Conservation (phyloP, 2,113 vertebrate genomes). For the Scolopax mira region DNA sequence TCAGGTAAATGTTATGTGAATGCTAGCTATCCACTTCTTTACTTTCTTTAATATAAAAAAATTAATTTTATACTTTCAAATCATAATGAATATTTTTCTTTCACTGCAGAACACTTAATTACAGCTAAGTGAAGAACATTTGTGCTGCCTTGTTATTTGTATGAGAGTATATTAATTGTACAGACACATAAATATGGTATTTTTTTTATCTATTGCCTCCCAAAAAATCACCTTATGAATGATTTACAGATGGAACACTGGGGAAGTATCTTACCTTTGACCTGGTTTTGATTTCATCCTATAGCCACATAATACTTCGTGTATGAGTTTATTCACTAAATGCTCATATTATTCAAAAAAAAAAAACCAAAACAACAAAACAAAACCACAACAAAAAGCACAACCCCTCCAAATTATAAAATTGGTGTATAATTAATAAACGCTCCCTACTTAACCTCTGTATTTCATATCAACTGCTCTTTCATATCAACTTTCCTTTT, state of each 20-base stretch:
- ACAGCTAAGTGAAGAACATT: not conserved
- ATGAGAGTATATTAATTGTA: not conserved
- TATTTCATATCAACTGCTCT: not conserved
- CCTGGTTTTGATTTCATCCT: not conserved
- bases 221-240: not conserved
- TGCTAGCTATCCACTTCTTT: not conserved
- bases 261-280: not conserved
- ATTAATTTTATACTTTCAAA: not conserved
- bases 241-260: not conserved
- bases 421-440: not conserved
- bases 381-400: not conserved
- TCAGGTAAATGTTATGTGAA: slow-evolving; percentile 77
- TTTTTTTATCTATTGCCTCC: not conserved
- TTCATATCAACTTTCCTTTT: not conserved
- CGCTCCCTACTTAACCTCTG: not conserved
- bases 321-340: not conserved
- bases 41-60: not conserved
- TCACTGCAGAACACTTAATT: not conserved
- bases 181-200: not conserved
- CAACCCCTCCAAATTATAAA: not conserved
- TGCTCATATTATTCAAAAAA: not conserved
- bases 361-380: too few species aligned
- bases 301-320: not conserved
- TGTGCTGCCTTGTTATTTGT: not conserved
- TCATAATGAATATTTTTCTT: not conserved